Conservation (phyloP, 2,888 invertebrate genomes). For the Drosophila diplacantha region DNA sequence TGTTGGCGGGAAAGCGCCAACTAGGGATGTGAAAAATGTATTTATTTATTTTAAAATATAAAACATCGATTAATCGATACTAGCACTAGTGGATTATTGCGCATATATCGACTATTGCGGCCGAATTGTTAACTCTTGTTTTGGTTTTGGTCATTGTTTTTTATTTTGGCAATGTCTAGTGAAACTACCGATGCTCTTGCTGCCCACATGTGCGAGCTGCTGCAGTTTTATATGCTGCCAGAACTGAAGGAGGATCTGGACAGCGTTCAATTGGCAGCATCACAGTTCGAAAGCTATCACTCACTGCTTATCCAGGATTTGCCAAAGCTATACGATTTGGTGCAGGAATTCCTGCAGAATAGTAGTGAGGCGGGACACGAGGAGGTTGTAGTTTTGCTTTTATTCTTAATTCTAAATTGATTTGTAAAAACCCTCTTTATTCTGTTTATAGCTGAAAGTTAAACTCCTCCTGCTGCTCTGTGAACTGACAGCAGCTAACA, state of each 20-base stretch:
- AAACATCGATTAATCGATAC: too few relatives aligned
- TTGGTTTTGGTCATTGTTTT: slow-evolving; percentile 38
- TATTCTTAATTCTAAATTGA: background rate
- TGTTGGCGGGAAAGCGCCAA: background rate
- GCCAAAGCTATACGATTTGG: slow-evolving; percentile 68
- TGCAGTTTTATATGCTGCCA: slow-evolving; percentile 67
- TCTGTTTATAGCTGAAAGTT: slow-evolving; percentile 54
- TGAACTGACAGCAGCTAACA: slow-evolving; percentile 65
- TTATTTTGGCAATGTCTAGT: slow-evolving; percentile 28
- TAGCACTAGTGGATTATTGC: background rate
- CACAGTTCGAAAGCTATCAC: slow-evolving; percentile 65
- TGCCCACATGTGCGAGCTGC: slow-evolving; percentile 45
- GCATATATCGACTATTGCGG: slow-evolving; percentile 7
- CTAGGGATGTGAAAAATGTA: background rate
- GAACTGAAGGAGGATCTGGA: slow-evolving; percentile 69
- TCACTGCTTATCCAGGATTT: slow-evolving; percentile 58
- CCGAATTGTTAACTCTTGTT: slow-evolving; percentile 23
- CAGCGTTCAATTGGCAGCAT: slow-evolving; percentile 50
- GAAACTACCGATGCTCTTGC: slow-evolving; percentile 17
- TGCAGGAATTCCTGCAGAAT: slow-evolving; percentile 53
- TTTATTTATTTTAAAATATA: too few relatives aligned
- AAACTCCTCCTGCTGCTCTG: slow-evolving; percentile 65
- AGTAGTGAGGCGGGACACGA: slow-evolving; percentile 27
- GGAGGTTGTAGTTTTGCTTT: slow-evolving; percentile 12
- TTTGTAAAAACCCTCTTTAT: background rate